These are phyloP conservation scores for Salvelinus alpinus DNA, from an alignment of 2,113 vertebrate genomes.

Conservation along the genomic window DNA sequence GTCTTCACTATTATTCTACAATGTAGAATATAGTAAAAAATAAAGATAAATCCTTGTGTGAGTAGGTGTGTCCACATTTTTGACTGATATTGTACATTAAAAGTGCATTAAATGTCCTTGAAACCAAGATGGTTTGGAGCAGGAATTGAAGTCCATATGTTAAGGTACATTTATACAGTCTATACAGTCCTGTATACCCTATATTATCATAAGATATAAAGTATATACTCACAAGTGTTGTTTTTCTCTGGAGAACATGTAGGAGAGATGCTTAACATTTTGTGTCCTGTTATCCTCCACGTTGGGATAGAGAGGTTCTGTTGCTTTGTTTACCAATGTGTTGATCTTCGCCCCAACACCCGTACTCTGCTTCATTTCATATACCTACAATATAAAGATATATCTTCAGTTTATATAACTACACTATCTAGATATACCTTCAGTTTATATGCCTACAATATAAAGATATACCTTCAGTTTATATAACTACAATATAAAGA, in stretches of 20 bases:
- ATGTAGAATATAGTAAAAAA: no score
- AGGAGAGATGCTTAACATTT: constrained; percentile 88
- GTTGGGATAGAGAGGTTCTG: constrained; percentile 89
- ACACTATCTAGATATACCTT: no score
- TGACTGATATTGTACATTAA: no score
- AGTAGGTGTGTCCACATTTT: no score
- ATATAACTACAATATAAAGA: no score
- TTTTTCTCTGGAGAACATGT: constrained; percentile 94
- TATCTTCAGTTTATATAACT: neutral
- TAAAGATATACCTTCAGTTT: no score
- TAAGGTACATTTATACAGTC: neutral
- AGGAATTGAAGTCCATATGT: neutral
- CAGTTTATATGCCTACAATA: no score
- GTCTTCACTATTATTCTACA: no score
- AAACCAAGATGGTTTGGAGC: neutral
- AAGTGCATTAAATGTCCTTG: neutral
- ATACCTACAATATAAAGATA: constrained; percentile 74
- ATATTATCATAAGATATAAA: no score
- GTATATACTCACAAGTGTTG: constrained; percentile 87
- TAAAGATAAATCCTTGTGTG: no score
- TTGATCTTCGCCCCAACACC: constrained; percentile 87
- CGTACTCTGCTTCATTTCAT: constrained; percentile 84
- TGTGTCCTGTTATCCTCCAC: constrained; percentile 83
- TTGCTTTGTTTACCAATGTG: constrained; percentile 84
- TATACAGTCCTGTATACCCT: neutral